Conservation (phyloP, 2,797 vertebrate species). For the Epinephelus coioides region DNA sequence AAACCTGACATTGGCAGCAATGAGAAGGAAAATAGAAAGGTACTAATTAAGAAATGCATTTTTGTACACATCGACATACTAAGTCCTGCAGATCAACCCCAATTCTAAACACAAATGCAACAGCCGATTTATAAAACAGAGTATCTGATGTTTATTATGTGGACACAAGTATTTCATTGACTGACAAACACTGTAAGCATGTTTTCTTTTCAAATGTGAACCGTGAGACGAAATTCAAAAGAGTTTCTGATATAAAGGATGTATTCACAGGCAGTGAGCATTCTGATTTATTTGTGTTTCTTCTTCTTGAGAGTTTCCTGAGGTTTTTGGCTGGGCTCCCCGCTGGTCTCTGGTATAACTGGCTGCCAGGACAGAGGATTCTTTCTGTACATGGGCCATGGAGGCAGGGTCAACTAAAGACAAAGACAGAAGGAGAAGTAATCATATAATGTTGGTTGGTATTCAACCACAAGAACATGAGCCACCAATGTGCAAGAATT, state of each 20-base stretch:
- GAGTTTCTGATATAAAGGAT: conserved; percentile 49
- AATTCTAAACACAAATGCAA: conserved; percentile 13
- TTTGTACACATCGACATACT: background rate
- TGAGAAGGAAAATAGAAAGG: background rate
- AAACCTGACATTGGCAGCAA: background rate
- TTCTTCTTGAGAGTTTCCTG: conserved; percentile 88
- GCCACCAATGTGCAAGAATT: background rate
- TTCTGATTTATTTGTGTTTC: conserved; percentile 85
- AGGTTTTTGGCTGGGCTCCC: conserved; percentile 92
- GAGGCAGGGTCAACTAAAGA: conserved; percentile 93
- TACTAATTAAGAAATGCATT: background rate
- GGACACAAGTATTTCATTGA: conserved; percentile 31
- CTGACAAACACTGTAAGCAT: conserved; percentile 46
- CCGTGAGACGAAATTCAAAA: conserved; percentile 7
- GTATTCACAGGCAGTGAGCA: conserved; percentile 7
- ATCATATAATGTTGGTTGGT: background rate
- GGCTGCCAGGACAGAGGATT: conserved; percentile 95
- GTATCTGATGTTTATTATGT: conserved; percentile 59
- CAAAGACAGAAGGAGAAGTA: background rate
- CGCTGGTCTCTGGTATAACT: conserved; percentile 83
- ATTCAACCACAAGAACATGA: background rate
- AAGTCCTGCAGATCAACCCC: background rate
- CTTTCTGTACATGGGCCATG: conserved; percentile 96
- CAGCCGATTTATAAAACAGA: conserved; percentile 33
- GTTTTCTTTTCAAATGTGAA: conserved; percentile 32